Evolutionary conservation across 2,113 vertebrate genomes (phyloP).

Genomic region (Dicerorhinus sumatrensis): DNA sequence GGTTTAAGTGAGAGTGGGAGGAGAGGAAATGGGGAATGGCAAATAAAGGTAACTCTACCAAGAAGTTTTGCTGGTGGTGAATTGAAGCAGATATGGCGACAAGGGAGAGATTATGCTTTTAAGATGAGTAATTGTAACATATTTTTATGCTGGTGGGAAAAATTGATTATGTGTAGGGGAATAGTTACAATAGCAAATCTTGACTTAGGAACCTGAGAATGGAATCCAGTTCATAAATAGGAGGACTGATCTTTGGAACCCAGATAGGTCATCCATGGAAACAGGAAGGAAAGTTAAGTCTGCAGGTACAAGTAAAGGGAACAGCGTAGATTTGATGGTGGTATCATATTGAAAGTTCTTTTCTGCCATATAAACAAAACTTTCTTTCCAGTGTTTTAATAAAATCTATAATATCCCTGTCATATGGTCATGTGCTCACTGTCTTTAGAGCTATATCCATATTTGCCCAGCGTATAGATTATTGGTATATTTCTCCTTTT

Average conservation of each 20-base stretch:
- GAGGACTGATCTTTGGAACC: not conserved
- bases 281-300: not conserved
- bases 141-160: not conserved
- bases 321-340: not conserved
- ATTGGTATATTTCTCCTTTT: not conserved
- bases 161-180: not conserved
- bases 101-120: constrained; percentile 21
- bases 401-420: not conserved
- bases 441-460: not conserved
- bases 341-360: not conserved
- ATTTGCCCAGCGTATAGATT: not conserved
- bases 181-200: not conserved
- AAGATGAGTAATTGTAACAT: not conserved
- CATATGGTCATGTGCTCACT: not conserved
- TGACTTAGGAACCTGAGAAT: not conserved
- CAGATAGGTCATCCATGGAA: not conserved
- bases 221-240: not conserved
- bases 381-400: not conserved
- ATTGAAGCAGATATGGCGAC: not conserved
- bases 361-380: not conserved
- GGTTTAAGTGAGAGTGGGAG: not conserved
- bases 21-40: not conserved
- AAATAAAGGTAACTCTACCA: not conserved
- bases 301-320: not conserved
- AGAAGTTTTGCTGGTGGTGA: not conserved